These are phyloP conservation scores for Acanthurus tractus DNA, from an alignment of 2,797 vertebrate species.

Conservation along the genomic window DNA sequence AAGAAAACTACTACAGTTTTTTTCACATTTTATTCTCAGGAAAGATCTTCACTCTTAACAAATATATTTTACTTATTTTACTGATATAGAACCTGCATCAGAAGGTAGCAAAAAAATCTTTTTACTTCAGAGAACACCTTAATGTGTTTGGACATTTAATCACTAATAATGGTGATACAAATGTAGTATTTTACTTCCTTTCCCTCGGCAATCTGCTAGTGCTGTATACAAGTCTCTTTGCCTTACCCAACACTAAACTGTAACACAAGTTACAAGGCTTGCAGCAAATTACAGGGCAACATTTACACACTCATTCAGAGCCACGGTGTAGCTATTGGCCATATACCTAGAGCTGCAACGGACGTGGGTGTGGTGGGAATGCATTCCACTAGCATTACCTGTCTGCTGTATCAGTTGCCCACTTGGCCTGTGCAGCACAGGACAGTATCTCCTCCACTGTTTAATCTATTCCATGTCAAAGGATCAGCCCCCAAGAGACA, in stretches of 20 bases:
- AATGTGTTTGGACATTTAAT: constrained; percentile 1
- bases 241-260: constrained; percentile 39
- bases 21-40: no score
- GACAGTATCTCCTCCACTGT: constrained; percentile 46
- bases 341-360: constrained; percentile 55
- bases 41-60: background rate
- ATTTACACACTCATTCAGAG: constrained; percentile 29
- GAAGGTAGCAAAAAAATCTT: background rate
- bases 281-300: constrained; percentile 40
- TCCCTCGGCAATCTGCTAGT: constrained; percentile 6
- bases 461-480: constrained; percentile 79
- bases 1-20: no score
- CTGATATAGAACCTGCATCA: background rate
- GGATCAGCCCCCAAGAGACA: constrained; percentile 69
- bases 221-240: constrained; percentile 50
- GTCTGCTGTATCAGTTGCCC: constrained; percentile 45
- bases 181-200: constrained; percentile 13
- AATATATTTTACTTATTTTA: background rate
- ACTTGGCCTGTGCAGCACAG: constrained; percentile 54
- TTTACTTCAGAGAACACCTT: background rate
- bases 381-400: constrained; percentile 58
- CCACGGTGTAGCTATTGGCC: constrained; percentile 23
- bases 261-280: constrained; percentile 24
- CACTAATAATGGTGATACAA: constrained; percentile 1
- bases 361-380: constrained; percentile 51